Evolutionary conservation across 2,797 vertebrate genomes (phyloP).

Genomic region (Moxostoma hubbsi): DNA sequence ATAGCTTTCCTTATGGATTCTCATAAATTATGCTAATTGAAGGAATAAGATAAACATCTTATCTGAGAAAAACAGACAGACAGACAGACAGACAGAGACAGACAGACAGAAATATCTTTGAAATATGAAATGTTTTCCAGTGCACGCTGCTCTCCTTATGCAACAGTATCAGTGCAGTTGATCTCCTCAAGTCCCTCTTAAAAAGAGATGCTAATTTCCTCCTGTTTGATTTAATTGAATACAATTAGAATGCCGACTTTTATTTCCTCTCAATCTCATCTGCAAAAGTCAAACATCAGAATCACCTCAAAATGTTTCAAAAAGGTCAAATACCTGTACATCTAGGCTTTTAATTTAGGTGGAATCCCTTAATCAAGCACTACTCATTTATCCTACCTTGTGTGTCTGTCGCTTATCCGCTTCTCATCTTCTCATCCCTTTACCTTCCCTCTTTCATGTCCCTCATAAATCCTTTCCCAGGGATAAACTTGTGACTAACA

Average conservation of each 20-base stretch:
- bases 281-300: constrained; percentile 35
- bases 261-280: constrained; percentile 39
- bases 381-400: constrained; percentile 32
- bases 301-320: constrained; percentile 42
- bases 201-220: constrained; percentile 54
- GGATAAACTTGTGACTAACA: constrained; percentile 46
- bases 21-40: constrained; percentile 69
- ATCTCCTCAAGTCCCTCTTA: constrained; percentile 39
- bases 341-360: constrained; percentile 47
- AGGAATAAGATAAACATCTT: constrained; percentile 27
- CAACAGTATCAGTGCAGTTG: constrained; percentile 16
- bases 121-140: background rate
- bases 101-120: background rate
- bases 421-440: constrained; percentile 36
- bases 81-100: constrained; percentile 20
- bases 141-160: constrained; percentile 3
- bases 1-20: constrained; percentile 57
- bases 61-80: constrained; percentile 28
- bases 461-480: constrained; percentile 46
- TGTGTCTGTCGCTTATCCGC: constrained; percentile 4
- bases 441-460: constrained; percentile 26
- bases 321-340: constrained; percentile 43
- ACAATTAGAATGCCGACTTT: constrained; percentile 45
- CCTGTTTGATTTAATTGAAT: constrained; percentile 41
- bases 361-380: constrained; percentile 44